phyloP scores from a whole-genome alignment of 64 coral and sea anemone species.

The Montipora cactus region DNA sequence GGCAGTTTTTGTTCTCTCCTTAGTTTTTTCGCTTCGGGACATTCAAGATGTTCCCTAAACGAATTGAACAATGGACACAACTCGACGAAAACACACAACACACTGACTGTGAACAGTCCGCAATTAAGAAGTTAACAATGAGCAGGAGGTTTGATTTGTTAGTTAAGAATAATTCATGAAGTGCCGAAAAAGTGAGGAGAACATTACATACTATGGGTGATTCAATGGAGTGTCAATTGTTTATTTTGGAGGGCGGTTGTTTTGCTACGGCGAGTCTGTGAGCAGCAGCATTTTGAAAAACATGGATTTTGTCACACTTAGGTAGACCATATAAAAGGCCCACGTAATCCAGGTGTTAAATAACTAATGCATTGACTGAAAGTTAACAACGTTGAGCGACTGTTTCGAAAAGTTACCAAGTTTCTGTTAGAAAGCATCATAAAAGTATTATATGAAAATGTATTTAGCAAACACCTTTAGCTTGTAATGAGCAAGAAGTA shows the following conservation, averaged over 20 bases:
- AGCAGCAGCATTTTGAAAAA: background rate
- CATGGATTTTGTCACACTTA: background rate
- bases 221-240: background rate
- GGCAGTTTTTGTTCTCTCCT: background rate
- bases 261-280: slow-evolving; percentile 3
- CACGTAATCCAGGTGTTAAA: background rate
- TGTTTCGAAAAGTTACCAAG: no score
- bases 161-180: slow-evolving; percentile 6
- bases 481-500: slow-evolving; percentile 8
- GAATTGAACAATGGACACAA: no score
- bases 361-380: slow-evolving; percentile 2
- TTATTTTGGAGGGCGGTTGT: background rate
- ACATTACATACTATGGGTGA: no score
- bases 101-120: background rate
- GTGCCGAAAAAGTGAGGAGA: background rate
- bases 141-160: background rate
- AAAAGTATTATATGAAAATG: background rate
- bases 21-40: background rate
- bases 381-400: background rate
- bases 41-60: background rate
- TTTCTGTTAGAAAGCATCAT: background rate
- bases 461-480: slow-evolving; percentile 12
- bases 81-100: no score
- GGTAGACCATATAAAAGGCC: background rate
- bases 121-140: background rate